Base-by-base conservation (phyloP, 2,113 vertebrate genomes). In the Phainopepla nitens region DNA sequence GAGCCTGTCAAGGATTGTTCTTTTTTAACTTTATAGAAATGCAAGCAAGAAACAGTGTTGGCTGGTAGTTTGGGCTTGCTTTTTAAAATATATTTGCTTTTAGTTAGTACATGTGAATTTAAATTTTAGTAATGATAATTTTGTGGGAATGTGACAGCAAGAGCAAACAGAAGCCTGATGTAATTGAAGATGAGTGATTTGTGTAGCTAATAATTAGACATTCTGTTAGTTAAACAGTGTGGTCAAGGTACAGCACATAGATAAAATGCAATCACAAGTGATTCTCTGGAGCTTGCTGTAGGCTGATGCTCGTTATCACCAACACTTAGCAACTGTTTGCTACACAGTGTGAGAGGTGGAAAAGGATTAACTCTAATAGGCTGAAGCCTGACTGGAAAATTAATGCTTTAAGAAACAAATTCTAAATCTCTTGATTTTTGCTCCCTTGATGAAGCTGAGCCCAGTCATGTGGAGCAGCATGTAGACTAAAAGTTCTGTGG, bases 141-240 rank as follows among this genome's bases (percentile, higher is more conserved):
- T 72, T 57, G 47, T 60, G 36, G 33, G n/a, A 79, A 49, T 68
- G 44, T 71, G 92, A 79, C 78, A 95, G 73, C 49, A 85, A 82
- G 54, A 87, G 49, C 81, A 90, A 94, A 66, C 70, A 90, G 73
- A 87, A 87, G 17, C 41, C 53, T 90, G 61, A 24, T 68, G n/a
- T 87, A 85, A 90, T 42, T 87, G 57, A 64, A 94, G 78, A 75
- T 75, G 69, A 93, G 56, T 91, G 90, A 94, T 96, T 89, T 56
- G 41, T 60, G 61, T 71, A 82, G 84, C 49, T 91, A 82, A 89
- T 84, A 91, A 91, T 87, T 78, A 84, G 84, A 71, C 33, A 64
- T 82, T 71, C 29, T 91, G 44, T 84, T 89, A 84, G 15, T 75
- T 75, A 56, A 93, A 82, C 44, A 76, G 15, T 51, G 24, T 76